Base-by-base conservation (phyloP, 2,797 vertebrate species). In the Hapalemur alaotrensis region DNA sequence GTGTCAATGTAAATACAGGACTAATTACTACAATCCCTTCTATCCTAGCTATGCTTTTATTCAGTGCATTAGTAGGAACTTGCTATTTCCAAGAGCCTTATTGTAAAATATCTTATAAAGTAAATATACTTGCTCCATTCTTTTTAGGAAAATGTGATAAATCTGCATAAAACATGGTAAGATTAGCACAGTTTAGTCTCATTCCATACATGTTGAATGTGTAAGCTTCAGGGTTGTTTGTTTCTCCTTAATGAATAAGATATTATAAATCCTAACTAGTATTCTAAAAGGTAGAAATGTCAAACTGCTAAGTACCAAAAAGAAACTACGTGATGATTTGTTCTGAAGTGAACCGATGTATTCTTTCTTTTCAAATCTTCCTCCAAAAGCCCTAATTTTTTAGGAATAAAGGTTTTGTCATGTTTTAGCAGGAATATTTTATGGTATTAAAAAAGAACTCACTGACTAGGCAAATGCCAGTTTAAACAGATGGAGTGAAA, bases 401-500 rank as follows among this genome's bases (percentile, higher is more conserved):
- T 95, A 91, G 87, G 70, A 57, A 81, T 25, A 89, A 95, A 96
- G 81, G 2, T 4, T 95, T 92, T 80, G 41, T 48, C 54, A 82
- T 65, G 52, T 78, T 93, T 92, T 85, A 96, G 59, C 90, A 96
- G 95, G 80, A 93, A 93, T 81, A 97, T 85, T 97, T 95, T 93
- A 89, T 96, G 95, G 95, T 84, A 97, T 95, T 82, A 85, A 96
- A 98, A 94, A 92, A 97, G 61, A 96, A 95, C 23, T 57, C 48
- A 61, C 80, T 65, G 91, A 97, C 96, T 85, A 97, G 23, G 95
- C 22, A 97, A 98, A 96, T 70, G 87, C 63, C 92, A 97, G 89
- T 85, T 98, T 95, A 88, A 97, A 95, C 97, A 98, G 97, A 95
- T 97, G 94, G 96, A 86, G 48, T 92, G 85, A 97, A 97, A 97